Evolutionary conservation across 1,140 invertebrate genomes (phyloP).

Genomic region (Drosophila nannoptera): DNA sequence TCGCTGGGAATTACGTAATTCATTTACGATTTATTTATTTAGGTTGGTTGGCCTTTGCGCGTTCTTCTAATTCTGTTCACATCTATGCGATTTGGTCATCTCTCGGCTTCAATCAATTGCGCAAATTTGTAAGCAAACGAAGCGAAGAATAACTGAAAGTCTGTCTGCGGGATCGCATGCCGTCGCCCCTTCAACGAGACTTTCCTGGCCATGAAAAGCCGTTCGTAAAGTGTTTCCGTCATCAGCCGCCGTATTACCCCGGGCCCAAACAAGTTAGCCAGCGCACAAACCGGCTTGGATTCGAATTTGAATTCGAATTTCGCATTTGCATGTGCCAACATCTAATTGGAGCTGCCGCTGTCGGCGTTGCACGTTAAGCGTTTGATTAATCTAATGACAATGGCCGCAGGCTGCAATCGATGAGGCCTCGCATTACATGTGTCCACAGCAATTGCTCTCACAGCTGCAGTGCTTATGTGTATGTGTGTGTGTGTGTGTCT

Average conservation of each 20-base stretch:
- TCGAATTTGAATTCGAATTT: constrained; percentile 24
- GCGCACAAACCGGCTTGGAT: constrained; percentile 27
- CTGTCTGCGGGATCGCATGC: too few relatives aligned
- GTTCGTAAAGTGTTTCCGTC: constrained; percentile 65
- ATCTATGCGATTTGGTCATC: constrained; percentile 11
- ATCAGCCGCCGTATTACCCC: constrained; percentile 49
- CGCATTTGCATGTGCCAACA: constrained; percentile 66
- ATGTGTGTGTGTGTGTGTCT: constrained; percentile 4
- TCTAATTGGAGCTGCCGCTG: constrained; percentile 43
- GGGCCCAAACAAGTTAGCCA: constrained; percentile 37
- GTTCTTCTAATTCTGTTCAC: constrained; percentile 36
- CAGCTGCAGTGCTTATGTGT: background rate
- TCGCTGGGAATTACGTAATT: constrained; percentile 56
- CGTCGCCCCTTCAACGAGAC: too few relatives aligned
- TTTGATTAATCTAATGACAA: constrained; percentile 75
- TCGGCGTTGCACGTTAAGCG: constrained; percentile 59
- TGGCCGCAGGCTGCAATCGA: constrained; percentile 56
- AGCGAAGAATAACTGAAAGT: too few relatives aligned
- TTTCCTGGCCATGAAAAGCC: too few relatives aligned
- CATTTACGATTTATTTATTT: constrained; percentile 32
- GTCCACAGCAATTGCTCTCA: background rate
- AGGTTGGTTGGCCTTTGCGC: background rate
- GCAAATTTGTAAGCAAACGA: too few relatives aligned
- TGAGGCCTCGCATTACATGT: constrained; percentile 36
- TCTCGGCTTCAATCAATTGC: too few relatives aligned